Percentiles rank a stretch among this genome's conserved stretches.
phyloP scores from a whole-genome alignment of 2,113 vertebrate genomes.

The Psephotus haematonotus region DNA sequence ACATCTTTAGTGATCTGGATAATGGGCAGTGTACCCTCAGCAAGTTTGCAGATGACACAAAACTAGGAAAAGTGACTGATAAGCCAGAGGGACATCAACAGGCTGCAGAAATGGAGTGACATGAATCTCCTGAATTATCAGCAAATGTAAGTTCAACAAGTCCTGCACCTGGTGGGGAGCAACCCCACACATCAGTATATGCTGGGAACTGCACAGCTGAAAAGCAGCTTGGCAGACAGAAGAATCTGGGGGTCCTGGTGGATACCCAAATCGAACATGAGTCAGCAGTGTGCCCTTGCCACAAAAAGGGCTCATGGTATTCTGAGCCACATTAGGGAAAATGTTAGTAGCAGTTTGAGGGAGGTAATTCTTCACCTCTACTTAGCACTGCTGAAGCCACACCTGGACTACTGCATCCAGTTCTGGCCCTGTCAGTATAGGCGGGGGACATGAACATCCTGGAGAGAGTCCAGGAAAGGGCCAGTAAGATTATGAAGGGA shows the following conservation, averaged over 20 bases:
- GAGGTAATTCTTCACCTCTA: neutral
- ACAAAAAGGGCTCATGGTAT: neutral
- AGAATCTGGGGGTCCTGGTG: neutral
- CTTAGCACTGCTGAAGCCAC: neutral
- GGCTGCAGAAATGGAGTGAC: neutral
- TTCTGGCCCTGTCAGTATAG: neutral
- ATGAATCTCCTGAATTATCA: neutral
- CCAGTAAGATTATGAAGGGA: neutral
- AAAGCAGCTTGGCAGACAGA: neutral
- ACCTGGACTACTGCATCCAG: neutral
- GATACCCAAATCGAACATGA: neutral
- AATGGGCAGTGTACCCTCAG: neutral
- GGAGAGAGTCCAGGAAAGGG: neutral
- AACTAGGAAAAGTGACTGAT: neutral
- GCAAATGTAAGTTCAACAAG: neutral
- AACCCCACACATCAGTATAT: neutral
- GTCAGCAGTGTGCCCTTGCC: neutral
- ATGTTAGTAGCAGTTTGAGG: neutral
- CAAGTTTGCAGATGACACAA: neutral
- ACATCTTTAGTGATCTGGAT: neutral
- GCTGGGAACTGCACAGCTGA: neutral
- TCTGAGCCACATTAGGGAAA: neutral
- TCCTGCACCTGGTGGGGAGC: neutral
- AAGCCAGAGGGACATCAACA: neutral
- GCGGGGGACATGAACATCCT: neutral